Percentiles rank a stretch among this genome's conserved stretches.
Conservation (phyloP, 2,888 invertebrate genomes). For the Drosophila suboccidentalis region DNA sequence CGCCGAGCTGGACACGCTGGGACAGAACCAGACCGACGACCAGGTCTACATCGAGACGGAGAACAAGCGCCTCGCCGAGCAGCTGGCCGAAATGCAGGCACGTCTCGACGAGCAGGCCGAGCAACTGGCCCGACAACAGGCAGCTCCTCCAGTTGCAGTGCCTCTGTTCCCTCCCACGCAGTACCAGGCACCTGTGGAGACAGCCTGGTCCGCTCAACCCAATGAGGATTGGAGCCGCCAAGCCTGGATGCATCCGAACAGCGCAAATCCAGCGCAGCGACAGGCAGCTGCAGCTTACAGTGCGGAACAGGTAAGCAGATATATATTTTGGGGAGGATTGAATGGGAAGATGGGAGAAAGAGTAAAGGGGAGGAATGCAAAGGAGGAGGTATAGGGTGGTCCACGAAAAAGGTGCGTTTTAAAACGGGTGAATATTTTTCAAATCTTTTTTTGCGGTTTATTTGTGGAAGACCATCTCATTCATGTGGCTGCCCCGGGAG, state of each 20-base stretch:
- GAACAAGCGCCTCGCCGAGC: conserved; percentile 87
- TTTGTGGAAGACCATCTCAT: too few relatives aligned
- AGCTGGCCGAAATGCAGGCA: conserved; percentile 86
- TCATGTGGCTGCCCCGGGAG: too few relatives aligned
- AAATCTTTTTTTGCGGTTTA: too few relatives aligned
- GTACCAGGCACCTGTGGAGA: conserved; percentile 51
- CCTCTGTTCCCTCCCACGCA: conserved; percentile 5
- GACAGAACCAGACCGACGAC: conserved; percentile 86
- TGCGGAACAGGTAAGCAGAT: conserved; percentile 7
- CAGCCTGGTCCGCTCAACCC: too few relatives aligned
- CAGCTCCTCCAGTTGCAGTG: neutral
- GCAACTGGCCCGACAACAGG: conserved; percentile 39
- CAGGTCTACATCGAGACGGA: conserved; percentile 86
- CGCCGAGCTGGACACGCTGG: conserved; percentile 83
- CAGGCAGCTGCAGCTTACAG: neutral
- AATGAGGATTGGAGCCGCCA: conserved; percentile 45
- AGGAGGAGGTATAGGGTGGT: too few relatives aligned
- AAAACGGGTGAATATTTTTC: too few relatives aligned
- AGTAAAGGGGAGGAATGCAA: too few relatives aligned
- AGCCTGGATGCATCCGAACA: conserved; percentile 18
- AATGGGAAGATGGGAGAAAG: neutral
- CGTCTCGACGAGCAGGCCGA: conserved; percentile 83
- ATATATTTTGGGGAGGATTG: neutral
- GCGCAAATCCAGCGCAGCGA: neutral
- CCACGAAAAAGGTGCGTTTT: too few relatives aligned